Percentiles rank a stretch among this genome's conserved stretches.
phyloP scores from a whole-genome alignment of 1,140 invertebrate genomes.

The Chymomyza costata region DNA sequence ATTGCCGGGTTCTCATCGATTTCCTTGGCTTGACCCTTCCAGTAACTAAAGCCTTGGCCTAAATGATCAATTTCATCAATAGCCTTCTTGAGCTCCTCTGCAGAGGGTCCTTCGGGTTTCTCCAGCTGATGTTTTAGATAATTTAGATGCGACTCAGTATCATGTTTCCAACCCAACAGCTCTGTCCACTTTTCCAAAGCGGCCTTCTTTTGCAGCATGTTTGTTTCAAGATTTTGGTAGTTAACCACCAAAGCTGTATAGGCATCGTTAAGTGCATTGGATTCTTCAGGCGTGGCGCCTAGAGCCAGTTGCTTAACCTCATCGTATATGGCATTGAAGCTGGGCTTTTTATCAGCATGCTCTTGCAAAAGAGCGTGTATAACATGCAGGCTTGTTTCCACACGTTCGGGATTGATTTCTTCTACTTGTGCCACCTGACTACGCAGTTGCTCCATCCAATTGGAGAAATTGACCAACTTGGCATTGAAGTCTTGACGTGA shows the following conservation, averaged over 20 bases:
- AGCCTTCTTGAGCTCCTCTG: constrained; percentile 81
- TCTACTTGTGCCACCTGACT: constrained; percentile 85
- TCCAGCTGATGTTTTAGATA: constrained; percentile 88
- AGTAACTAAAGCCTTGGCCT: constrained; percentile 80
- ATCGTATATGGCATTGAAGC: constrained; percentile 85
- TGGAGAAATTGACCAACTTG: constrained; percentile 87
- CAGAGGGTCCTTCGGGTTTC: constrained; percentile 81
- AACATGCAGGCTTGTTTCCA: constrained; percentile 85
- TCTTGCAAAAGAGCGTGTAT: constrained; percentile 88
- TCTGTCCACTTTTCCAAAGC: constrained; percentile 89
- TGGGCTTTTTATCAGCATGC: constrained; percentile 85
- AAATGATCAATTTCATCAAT: constrained; percentile 82
- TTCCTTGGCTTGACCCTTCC: constrained; percentile 81
- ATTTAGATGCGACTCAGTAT: constrained; percentile 86
- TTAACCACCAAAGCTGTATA: constrained; percentile 84
- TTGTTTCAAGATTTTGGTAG: constrained; percentile 86
- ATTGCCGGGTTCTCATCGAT: constrained; percentile 83
- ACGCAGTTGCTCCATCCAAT: constrained; percentile 88
- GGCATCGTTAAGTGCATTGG: constrained; percentile 82
- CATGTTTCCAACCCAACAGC: constrained; percentile 86
- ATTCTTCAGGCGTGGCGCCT: constrained; percentile 83
- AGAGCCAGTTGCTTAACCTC: constrained; percentile 87
- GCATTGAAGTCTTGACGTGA: constrained; percentile 89
- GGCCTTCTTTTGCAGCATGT: constrained; percentile 84
- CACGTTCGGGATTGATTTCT: constrained; percentile 86